phyloP scores from a whole-genome alignment of 2,113 vertebrate species.

The Saimiri boliviensis region DNA sequence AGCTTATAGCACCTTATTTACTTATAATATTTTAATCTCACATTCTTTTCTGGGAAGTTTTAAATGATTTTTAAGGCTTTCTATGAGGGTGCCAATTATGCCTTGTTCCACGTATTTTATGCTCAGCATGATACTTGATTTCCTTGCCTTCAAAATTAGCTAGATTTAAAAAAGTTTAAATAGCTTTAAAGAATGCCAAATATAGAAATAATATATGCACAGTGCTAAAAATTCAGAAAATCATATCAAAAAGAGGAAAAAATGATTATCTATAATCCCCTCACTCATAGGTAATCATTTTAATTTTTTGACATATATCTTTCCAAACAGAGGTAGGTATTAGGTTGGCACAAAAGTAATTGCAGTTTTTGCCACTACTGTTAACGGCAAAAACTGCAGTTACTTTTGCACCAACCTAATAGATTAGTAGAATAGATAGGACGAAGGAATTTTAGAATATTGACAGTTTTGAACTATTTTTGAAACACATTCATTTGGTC shows the following conservation, averaged over 20 bases:
- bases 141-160: not conserved
- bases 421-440: not conserved
- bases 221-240: conserved; percentile 10
- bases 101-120: not conserved
- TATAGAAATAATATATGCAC: not conserved
- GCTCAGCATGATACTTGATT: not conserved
- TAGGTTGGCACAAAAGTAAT: too few relatives aligned
- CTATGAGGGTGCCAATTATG: conserved; percentile 5
- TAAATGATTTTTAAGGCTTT: conserved; percentile 2
- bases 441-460: not conserved
- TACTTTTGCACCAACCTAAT: too few relatives aligned
- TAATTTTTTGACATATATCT: not conserved
- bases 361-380: too few relatives aligned
- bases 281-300: not conserved
- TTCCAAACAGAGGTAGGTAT: not conserved
- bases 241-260: not conserved
- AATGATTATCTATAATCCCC: not conserved
- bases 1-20: not conserved
- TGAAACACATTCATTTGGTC: not conserved
- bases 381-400: too few relatives aligned
- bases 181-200: not conserved
- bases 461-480: not conserved
- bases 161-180: not conserved
- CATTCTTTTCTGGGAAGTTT: not conserved
- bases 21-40: not conserved